These are phyloP conservation scores for Agapornis canus DNA, from an alignment of 2,797 vertebrate genomes.

Conservation along the genomic window DNA sequence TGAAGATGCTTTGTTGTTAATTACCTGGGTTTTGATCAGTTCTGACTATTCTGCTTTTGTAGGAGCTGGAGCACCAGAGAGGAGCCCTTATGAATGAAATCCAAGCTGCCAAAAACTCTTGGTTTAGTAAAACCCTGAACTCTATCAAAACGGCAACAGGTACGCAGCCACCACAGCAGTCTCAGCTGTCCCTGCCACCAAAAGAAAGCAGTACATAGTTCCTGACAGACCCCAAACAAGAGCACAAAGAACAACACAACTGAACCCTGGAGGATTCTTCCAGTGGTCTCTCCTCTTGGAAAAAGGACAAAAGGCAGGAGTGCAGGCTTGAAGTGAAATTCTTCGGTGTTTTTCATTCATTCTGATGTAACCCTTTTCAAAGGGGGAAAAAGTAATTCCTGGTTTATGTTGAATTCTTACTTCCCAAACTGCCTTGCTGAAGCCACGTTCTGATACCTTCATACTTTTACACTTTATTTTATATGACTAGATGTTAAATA, in stretches of 20 bases:
- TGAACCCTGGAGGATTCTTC: slow-evolving; percentile 26
- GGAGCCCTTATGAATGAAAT: slow-evolving; percentile 97
- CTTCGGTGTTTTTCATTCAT: slow-evolving; percentile 68
- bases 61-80: slow-evolving; percentile 98
- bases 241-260: slow-evolving; percentile 74
- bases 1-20: background rate
- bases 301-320: slow-evolving; percentile 59
- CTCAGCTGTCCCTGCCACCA: slow-evolving; percentile 80
- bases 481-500: slow-evolving; percentile 75
- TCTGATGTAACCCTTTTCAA: slow-evolving; percentile 59
- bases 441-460: slow-evolving; percentile 66
- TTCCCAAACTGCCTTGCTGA: slow-evolving; percentile 70
- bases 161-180: slow-evolving; percentile 70
- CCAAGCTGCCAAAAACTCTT: slow-evolving; percentile 98
- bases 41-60: slow-evolving; percentile 60
- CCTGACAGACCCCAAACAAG: slow-evolving; percentile 39
- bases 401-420: slow-evolving; percentile 66
- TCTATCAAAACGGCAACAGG: slow-evolving; percentile 92
- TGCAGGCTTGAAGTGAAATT: slow-evolving; percentile 65
- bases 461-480: slow-evolving; percentile 76
- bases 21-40: background rate
- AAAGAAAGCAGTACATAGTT: slow-evolving; percentile 89
- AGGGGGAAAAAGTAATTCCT: slow-evolving; percentile 6
- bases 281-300: slow-evolving; percentile 43
- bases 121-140: slow-evolving; percentile 99